Evolutionary conservation across 2,888 invertebrate genomes (phyloP), one percentile per base, ranked within the genome.

Genomic region (Adineta ricciae): DNA sequence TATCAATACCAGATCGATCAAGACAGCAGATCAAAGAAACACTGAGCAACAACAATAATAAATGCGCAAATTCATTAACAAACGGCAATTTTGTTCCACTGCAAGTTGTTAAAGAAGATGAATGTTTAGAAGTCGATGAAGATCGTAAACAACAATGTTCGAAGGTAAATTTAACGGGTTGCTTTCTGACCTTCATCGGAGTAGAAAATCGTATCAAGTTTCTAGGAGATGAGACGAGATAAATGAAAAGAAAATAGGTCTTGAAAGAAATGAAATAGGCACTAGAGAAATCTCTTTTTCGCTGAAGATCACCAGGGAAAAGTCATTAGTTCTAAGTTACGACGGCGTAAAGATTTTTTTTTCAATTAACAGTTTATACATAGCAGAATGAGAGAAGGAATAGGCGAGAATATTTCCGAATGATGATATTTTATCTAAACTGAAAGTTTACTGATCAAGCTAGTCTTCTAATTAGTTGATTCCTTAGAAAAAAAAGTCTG

Each of bases 91-190:
- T 78, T 41, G 41, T 41, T 24, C 78, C 78, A 14, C 41, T 78
- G 41, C 41, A 78, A 78, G 21, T 11, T 38, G 78, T 78, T 32
- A 78, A 78, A 78, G 78, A 78, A 78, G 78, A 78, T 78, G 78
- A 78, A 78, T 78, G 78, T 41, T n/a, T 78, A 24, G 78, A 78
- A 78, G 78, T 78, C 41, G n/a, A 78, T 32, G 32, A 19, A 19
- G 16, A 27, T 4, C 14, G 32, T 5, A 32, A 64, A 7, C 27
- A 64, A 36, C 3, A 19, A 16, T 27, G 64, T 64, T 64, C 64
- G 5, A 64, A 64, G 19, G 64, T 64, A 64, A 27, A 8, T 27
- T 32, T 24, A 64, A 14, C 16, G 27, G 56, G 1, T 56, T 56
- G n/a, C n/a, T n/a, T 56, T 0, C 27, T 56, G n/a, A 2, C 27